Evolutionary conservation across 2,797 vertebrate genomes (phyloP).

Genomic region (Calcarius lapponicus): DNA sequence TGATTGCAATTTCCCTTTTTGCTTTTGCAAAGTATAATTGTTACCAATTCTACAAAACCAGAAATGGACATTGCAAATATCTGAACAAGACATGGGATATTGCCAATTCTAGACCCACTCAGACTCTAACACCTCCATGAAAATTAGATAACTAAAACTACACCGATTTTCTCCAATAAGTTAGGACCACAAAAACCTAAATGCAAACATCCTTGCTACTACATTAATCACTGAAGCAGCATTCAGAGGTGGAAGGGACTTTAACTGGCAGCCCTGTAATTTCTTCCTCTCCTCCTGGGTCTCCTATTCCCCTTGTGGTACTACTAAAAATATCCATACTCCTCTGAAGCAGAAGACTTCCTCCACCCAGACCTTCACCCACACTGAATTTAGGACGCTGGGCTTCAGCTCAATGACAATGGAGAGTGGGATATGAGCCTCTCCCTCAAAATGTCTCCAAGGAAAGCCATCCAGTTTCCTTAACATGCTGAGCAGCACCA

Average conservation of each 20-base stretch:
- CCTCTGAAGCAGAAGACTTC: background rate
- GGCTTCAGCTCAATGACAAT: background rate
- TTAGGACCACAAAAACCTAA: background rate
- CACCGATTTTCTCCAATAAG: background rate
- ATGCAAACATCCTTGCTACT: background rate
- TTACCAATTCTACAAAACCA: background rate
- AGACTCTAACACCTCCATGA: background rate
- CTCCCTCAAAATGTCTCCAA: background rate
- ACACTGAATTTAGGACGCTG: background rate
- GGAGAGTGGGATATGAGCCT: background rate
- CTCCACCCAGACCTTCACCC: background rate
- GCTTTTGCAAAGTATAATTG: background rate
- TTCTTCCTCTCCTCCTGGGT: background rate
- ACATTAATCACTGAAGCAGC: background rate
- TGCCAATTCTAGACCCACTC: background rate
- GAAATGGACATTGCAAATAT: background rate
- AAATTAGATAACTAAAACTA: background rate
- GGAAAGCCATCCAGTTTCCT: background rate
- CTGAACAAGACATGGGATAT: background rate
- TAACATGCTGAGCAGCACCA: background rate
- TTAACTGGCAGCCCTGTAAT: background rate
- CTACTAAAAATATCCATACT: background rate
- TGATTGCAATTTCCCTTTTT: background rate
- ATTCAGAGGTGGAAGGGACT: background rate
- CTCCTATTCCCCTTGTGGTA: background rate